A percentile compares a stretch with the other conserved stretches of the same genome.
Evolutionary conservation across 1,140 invertebrate species (phyloP).

Genomic region (Zaprionus africanus): DNA sequence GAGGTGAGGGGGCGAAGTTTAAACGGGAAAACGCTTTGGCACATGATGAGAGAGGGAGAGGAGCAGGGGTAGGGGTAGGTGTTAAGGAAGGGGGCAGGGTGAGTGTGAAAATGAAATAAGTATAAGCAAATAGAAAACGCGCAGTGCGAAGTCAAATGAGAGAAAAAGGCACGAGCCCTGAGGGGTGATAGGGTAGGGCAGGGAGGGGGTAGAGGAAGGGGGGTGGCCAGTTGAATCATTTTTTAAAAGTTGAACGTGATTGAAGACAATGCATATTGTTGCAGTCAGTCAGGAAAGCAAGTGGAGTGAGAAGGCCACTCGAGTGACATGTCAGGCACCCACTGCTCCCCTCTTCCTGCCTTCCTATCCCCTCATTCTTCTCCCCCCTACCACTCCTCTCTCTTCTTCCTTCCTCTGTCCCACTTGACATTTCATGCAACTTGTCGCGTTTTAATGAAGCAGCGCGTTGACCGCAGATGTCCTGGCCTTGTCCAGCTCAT

Average conservation of each 20-base stretch:
- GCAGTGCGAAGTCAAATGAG: slow-evolving; percentile 67
- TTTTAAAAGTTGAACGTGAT: slow-evolving; percentile 20
- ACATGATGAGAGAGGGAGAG: slow-evolving; percentile 18
- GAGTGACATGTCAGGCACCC: neutral
- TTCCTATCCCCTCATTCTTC: too few relatives aligned
- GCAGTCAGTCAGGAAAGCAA: slow-evolving; percentile 19
- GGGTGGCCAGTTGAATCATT: slow-evolving; percentile 25
- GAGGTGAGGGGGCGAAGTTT: slow-evolving; percentile 30
- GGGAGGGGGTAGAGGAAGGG: too few relatives aligned
- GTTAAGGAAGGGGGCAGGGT: neutral
- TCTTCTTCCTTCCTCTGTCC: neutral
- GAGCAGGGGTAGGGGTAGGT: slow-evolving; percentile 6
- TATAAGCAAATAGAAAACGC: slow-evolving; percentile 72
- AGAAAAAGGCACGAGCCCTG: slow-evolving; percentile 1
- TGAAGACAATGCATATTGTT: slow-evolving; percentile 36
- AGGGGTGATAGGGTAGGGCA: neutral
- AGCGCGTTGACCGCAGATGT: slow-evolving; percentile 35
- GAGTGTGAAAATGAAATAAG: slow-evolving; percentile 79
- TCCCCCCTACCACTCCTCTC: too few relatives aligned
- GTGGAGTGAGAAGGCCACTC: neutral
- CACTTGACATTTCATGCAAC: slow-evolving; percentile 15
- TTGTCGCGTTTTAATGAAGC: slow-evolving; percentile 40
- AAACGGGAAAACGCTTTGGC: slow-evolving; percentile 50
- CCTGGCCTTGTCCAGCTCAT: slow-evolving; percentile 50
- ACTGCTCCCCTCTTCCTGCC: neutral